phyloP scores from a whole-genome alignment of 2,113 vertebrate species.

The Taurulus bubalis region DNA sequence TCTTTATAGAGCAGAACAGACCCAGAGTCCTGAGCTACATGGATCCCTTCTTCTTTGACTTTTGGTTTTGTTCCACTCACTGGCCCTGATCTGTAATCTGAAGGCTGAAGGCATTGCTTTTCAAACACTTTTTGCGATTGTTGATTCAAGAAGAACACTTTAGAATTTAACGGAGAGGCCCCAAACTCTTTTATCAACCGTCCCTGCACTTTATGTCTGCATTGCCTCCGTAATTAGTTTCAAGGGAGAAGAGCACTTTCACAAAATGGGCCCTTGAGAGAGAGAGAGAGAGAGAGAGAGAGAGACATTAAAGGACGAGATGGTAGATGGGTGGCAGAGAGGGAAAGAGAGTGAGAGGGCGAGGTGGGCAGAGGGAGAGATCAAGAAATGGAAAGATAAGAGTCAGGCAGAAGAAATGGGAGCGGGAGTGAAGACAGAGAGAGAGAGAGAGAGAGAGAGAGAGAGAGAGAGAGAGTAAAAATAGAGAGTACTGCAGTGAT shows the following conservation, averaged over 20 bases:
- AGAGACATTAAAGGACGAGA: no score
- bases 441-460: conserved; percentile 39
- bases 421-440: conserved; percentile 19
- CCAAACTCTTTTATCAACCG: conserved; percentile 27
- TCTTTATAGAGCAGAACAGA: conserved; percentile 16
- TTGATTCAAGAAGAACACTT: conserved; percentile 41
- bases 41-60: neutral
- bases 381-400: conserved; percentile 8
- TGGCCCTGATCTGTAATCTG: conserved; percentile 34
- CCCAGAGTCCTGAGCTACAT: neutral
- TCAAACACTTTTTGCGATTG: conserved; percentile 16
- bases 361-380: conserved; percentile 9
- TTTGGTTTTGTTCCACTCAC: conserved; percentile 1
- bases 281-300: neutral
- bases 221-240: conserved; percentile 46
- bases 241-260: conserved; percentile 38
- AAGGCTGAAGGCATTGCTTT: conserved; percentile 37
- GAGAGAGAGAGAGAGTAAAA: conserved; percentile 62
- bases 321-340: no score
- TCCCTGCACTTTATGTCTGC: conserved; percentile 7
- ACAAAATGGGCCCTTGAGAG: conserved; percentile 31
- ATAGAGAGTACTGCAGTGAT: conserved; percentile 70
- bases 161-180: conserved; percentile 11
- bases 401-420: conserved; percentile 10
- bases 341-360: neutral